Conservation (phyloP, 2,888 invertebrate genomes). For the Alcis repandata region DNA sequence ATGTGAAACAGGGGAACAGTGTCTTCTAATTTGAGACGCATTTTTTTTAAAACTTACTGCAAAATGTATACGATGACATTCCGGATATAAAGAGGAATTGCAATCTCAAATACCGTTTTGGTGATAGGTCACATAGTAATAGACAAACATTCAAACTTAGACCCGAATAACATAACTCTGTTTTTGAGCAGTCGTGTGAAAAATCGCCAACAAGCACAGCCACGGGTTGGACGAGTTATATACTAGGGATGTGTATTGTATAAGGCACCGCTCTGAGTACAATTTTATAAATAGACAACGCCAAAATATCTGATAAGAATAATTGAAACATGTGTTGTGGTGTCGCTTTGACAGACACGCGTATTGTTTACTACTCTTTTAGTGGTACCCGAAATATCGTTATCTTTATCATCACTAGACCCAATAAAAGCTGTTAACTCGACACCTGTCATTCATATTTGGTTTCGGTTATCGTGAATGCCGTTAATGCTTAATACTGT, state of each 20-base stretch:
- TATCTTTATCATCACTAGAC: slow-evolving; percentile 67
- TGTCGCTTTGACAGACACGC: slow-evolving; percentile 57
- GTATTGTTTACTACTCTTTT: slow-evolving; percentile 66
- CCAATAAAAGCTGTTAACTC: slow-evolving; percentile 73
- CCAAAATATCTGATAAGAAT: slow-evolving; percentile 73
- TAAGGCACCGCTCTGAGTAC: background rate
- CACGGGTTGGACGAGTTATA: background rate
- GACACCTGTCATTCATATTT: slow-evolving; percentile 73
- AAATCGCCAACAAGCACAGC: background rate
- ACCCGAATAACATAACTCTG: background rate
- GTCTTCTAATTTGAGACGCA: too few species aligned
- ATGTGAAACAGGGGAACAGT: too few species aligned
- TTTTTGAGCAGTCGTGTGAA: background rate
- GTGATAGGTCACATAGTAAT: background rate
- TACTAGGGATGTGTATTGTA: background rate
- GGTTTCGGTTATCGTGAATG: slow-evolving; percentile 39
- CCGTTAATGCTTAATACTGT: slow-evolving; percentile 21
- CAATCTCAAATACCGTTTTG: too few species aligned
- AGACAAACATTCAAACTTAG: background rate
- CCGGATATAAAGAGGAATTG: too few species aligned
- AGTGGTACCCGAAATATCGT: slow-evolving; percentile 58
- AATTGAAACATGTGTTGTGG: slow-evolving; percentile 82
- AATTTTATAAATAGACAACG: slow-evolving; percentile 43
- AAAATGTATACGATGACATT: too few species aligned
- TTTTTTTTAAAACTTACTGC: too few species aligned